phyloP scores from a whole-genome alignment of 2,113 vertebrate species.

The Cavia aperea region DNA sequence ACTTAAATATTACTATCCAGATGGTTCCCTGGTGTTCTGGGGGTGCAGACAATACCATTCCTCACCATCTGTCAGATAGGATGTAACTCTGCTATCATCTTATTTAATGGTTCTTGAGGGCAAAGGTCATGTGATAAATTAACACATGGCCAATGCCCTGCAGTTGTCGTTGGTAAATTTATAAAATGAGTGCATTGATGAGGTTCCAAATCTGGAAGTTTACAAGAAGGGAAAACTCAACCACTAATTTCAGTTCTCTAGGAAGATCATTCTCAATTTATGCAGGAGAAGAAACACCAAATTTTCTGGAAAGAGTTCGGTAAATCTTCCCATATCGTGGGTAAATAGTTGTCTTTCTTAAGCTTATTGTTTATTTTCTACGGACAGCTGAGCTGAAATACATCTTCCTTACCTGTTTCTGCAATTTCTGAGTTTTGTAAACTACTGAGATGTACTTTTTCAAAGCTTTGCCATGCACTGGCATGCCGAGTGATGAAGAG shows the following conservation, averaged over 20 bases:
- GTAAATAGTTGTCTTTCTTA: neutral
- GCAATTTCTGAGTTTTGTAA: slow-evolving; percentile 11
- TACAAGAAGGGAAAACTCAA: neutral
- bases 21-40: neutral
- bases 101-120: neutral
- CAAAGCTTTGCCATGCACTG: neutral
- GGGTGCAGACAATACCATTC: neutral
- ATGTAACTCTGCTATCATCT: neutral
- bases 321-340: neutral
- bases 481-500: slow-evolving; percentile 30
- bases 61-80: neutral
- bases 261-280: neutral
- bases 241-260: neutral
- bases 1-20: neutral
- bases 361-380: neutral
- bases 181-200: neutral
- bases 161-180: neutral
- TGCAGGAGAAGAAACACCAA: neutral
- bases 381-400: neutral
- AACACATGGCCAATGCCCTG: neutral
- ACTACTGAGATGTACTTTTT: neutral
- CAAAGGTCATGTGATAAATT: neutral
- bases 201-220: neutral
- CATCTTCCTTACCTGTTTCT: neutral
- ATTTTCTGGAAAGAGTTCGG: neutral